A percentile compares a stretch with the other conserved stretches of the same genome.
phyloP scores from a whole-genome alignment of 2,797 vertebrate species.

The Aythya fuligula region DNA sequence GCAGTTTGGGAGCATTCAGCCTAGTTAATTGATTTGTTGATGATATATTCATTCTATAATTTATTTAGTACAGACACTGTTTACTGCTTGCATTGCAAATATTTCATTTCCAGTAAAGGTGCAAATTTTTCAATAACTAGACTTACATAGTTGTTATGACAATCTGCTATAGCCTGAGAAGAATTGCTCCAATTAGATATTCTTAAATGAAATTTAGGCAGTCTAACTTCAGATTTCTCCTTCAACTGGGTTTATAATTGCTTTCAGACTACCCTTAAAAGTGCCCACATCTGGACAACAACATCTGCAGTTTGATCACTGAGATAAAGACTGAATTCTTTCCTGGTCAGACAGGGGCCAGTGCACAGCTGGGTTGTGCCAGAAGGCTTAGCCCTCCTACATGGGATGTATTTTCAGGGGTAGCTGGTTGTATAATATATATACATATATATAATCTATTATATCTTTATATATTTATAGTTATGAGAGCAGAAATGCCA shows the following conservation, averaged over 20 bases:
- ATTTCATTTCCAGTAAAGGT: neutral
- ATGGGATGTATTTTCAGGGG: neutral
- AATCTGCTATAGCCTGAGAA: neutral
- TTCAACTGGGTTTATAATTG: slow-evolving; percentile 18
- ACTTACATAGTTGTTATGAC: slow-evolving; percentile 1
- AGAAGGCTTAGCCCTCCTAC: neutral
- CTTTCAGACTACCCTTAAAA: slow-evolving; percentile 22
- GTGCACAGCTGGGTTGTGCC: neutral
- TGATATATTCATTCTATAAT: neutral
- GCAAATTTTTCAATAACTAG: slow-evolving; percentile 13
- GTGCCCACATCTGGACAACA: neutral
- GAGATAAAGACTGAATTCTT: neutral
- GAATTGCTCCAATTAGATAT: neutral
- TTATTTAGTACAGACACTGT: neutral
- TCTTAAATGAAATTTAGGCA: neutral
- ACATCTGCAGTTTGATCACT: neutral
- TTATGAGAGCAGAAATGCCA: neutral
- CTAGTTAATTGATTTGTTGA: neutral
- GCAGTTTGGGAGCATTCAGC: neutral
- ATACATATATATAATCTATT: neutral
- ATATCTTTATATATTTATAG: neutral
- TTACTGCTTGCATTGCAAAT: neutral
- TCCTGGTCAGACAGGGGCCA: neutral
- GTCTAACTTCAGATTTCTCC: slow-evolving; percentile 8
- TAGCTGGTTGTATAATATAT: neutral